These are phyloP conservation scores for Brachionus rotundiformis DNA, from an alignment of 1,140 invertebrate species.

Conservation along the genomic window DNA sequence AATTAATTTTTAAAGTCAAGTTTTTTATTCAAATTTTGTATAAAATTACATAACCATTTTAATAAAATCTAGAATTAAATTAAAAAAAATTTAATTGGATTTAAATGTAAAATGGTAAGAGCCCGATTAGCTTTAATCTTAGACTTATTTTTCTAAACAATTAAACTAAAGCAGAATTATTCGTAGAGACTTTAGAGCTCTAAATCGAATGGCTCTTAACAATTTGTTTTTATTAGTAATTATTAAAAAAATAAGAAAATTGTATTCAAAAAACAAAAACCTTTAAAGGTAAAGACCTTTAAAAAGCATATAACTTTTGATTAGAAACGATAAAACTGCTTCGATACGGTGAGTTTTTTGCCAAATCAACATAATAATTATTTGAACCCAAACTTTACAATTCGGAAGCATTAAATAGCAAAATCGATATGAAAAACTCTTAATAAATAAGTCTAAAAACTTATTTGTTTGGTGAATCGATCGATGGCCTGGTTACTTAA, in stretches of 20 bases:
- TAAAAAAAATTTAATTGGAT: neutral
- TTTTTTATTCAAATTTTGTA: too few relatives aligned
- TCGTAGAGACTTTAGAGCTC: neutral
- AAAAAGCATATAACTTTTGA: neutral
- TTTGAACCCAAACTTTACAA: neutral
- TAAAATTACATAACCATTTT: neutral
- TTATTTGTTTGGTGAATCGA: neutral
- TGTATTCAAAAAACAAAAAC: neutral
- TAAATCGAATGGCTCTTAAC: neutral
- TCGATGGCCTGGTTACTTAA: neutral
- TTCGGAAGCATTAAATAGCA: neutral
- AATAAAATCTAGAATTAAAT: neutral
- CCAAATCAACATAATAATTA: slow-evolving; percentile 25
- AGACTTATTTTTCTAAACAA: neutral
- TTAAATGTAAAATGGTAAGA: too few relatives aligned
- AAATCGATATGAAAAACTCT: neutral
- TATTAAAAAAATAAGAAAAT: neutral
- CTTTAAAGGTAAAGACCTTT: neutral
- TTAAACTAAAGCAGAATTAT: neutral
- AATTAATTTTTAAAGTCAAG: too few relatives aligned
- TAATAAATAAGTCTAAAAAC: neutral
- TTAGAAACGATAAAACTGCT: slow-evolving; percentile 26
- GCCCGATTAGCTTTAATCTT: neutral
- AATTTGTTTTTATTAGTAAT: slow-evolving; percentile 4
- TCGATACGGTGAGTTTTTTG: slow-evolving; percentile 3